Base-by-base conservation (phyloP, 2,113 vertebrate genomes). In the Centropus bengalensis region DNA sequence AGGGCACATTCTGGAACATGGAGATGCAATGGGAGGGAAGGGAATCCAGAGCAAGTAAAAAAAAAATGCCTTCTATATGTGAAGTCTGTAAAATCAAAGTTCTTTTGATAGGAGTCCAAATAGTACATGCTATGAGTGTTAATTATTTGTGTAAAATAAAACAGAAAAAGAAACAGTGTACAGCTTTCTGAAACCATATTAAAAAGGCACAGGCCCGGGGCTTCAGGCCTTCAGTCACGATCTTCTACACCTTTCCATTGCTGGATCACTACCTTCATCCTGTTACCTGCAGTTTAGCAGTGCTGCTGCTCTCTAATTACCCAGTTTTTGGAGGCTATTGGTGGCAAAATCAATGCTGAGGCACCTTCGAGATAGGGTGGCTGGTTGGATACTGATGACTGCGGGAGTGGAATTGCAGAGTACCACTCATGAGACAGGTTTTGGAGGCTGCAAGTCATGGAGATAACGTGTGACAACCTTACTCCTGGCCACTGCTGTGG, bases 401-500 rank as follows among this genome's bases (percentile, higher is more conserved):
- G 4, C 32, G 32, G 28, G 17, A 12, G 4, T 32, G 23, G 32
- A 64, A 49, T 47, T 33, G 56, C 27, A 77, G 38, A 71, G 14
- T 38, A 13, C 23, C 15, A 19, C 56, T 91, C 42, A 30, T 0
- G 0, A n/a, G 9, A 44, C 36, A 47, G 21, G n/a, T 2, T 36
- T 38, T 0, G 1, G 26, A 89, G 38, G n/a, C 44, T 54, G 22
- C 56, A 77, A 77, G 38, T 44, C 58, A 28, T 0, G 2, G 51
- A 76, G 26, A 23, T 18, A 36, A 59, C 0, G 1, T 30, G 17
- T 12, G 26, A 76, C 69, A 36, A 36, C 18, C 45, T n/a, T 54
- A 36, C 12, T 55, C 27, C 45, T 40, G 12, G 40, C 14, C 56
- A 44, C 2, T 20, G 33, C 51, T 84, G n/a, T 38, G 38, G 27